Base-by-base conservation (phyloP, 35 echinoderm and acorn worm genomes). In the Acanthaster planci region DNA sequence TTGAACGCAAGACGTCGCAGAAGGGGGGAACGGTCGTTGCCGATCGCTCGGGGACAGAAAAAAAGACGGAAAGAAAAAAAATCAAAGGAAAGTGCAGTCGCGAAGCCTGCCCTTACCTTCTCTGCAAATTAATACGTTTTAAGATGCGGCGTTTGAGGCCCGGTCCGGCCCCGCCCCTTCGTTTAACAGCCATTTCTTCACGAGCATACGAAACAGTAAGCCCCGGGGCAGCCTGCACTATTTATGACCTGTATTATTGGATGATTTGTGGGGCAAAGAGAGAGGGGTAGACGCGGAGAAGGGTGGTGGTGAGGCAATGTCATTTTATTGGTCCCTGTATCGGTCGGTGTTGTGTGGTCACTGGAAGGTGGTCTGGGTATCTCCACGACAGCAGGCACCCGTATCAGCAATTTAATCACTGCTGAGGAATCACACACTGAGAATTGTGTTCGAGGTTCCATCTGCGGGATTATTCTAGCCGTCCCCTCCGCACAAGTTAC, bases 111-210 rank as follows among this genome's bases (percentile, higher is more conserved):
- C 64, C 34, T 72, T 26, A 72, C 23, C 64, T 31, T 72, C 34
- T 29, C 64, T 12, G 26, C 64, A 72, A 72, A 72, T 72, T 72
- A 72, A 72, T 72, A 59, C 56, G 27, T 59, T 59, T 59, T 59
- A 59, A 34, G 64, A 72, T 31, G 18, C 64, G 64, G 34, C 64
- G 64, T 1, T 47, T 47, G 4, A 12, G 42, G 42, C 4, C 34
- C 26, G 64, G n/a, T n/a, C n/a, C 64, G 64, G 64, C 64, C 64
- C 64, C 64, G 64, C 64, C 64, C 64, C 64, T 72, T 72, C 64
- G 64, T 72, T 72, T 72, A 72, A 26, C 30, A 26, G 64, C 23
- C 34, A 72, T 72, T 72, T 68, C 34, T 72, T 72, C 4, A 29
- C 64, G 64, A 72, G 64, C 64, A 72, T 72, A 72, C 64, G 26